These are phyloP conservation scores for Eudasyphora cyanicolor DNA, from an alignment of 2,888 invertebrate genomes.

Conservation along the genomic window DNA sequence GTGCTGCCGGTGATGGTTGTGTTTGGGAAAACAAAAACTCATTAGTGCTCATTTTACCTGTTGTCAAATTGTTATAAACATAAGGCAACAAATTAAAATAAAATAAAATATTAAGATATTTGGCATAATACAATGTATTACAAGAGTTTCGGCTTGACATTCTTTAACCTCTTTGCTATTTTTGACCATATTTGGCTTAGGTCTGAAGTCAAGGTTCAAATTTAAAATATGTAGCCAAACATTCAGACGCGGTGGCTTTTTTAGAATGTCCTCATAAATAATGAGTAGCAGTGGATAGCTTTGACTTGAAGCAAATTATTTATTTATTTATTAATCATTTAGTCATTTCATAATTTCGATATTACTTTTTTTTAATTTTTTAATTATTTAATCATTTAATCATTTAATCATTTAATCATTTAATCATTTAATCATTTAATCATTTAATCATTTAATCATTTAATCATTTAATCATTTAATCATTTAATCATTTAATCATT, in stretches of 20 bases:
- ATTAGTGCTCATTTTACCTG: slow-evolving; percentile 50
- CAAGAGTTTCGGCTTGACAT: neutral
- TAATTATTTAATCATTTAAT: too few species aligned
- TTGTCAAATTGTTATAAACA: slow-evolving; percentile 44
- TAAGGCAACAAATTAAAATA: slow-evolving; percentile 26
- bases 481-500: too few species aligned
- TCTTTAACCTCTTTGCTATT: neutral
- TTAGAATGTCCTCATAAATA: neutral
- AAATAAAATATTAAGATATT: too few species aligned
- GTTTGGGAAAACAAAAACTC: slow-evolving; percentile 33
- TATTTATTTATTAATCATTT: too few species aligned
- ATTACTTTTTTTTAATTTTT: too few species aligned
- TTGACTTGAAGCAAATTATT: neutral
- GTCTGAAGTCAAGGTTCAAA: neutral
- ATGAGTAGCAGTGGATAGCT: neutral
- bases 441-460: too few species aligned
- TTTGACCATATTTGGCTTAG: neutral
- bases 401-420: too few species aligned
- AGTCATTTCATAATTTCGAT: too few species aligned
- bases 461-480: too few species aligned
- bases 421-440: too few species aligned
- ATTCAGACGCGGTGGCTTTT: neutral
- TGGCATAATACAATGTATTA: neutral
- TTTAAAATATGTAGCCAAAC: neutral
- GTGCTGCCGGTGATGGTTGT: too few species aligned